A percentile compares a stretch with the other conserved stretches of the same genome.
phyloP scores from a whole-genome alignment of 2,797 vertebrate species.

The Parambassis ranga region DNA sequence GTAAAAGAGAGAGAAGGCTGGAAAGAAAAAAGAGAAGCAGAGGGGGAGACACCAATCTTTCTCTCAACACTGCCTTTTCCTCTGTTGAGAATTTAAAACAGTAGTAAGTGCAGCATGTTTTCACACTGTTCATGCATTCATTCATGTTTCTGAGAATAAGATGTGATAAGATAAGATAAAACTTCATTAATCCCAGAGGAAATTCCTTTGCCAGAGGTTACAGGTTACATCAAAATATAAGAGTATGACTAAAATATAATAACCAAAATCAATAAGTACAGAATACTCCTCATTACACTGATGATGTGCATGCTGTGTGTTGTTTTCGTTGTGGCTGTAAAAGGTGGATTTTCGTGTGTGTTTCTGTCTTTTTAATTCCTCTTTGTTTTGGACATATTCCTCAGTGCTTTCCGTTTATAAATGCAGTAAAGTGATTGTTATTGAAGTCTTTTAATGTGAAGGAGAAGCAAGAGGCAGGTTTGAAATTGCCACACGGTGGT shows the following conservation, averaged over 20 bases:
- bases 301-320: neutral
- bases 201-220: no score
- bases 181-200: no score
- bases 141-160: no score
- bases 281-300: no score
- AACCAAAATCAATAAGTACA: no score
- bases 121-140: no score
- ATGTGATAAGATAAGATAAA: no score
- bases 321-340: no score
- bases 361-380: neutral
- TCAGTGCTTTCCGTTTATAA: neutral
- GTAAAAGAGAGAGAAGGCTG: neutral
- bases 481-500: neutral
- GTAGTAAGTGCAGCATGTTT: no score
- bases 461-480: neutral
- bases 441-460: neutral
- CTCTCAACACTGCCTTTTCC: neutral
- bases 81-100: slow-evolving; percentile 14
- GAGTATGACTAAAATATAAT: no score
- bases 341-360: neutral
- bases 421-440: neutral
- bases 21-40: neutral
- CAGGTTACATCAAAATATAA: no score
- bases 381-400: no score
- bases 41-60: slow-evolving; percentile 13